Conservation (phyloP, 2,113 vertebrate genomes). For the Donacobius atricapilla region DNA sequence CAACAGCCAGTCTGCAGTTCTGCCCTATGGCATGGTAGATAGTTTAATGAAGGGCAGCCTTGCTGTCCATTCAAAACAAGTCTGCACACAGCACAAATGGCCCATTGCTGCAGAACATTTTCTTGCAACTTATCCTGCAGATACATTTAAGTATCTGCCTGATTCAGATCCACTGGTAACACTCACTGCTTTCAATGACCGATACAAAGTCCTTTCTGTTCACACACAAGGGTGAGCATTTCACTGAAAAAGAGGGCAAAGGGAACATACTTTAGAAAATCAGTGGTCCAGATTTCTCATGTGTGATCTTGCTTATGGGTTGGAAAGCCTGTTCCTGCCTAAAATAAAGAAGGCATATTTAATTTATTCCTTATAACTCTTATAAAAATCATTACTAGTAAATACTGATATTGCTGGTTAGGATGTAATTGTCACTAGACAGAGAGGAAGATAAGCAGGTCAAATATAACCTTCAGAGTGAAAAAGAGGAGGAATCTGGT, state of each 20-base stretch:
- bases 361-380: neutral
- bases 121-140: slow-evolving; percentile 5
- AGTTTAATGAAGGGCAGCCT: neutral
- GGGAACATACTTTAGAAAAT: slow-evolving; percentile 39
- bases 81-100: neutral
- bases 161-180: slow-evolving; percentile 16
- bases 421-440: neutral
- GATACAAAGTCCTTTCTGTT: slow-evolving; percentile 47
- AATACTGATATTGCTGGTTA: neutral
- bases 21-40: neutral
- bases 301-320: neutral
- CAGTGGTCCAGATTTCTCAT: neutral
- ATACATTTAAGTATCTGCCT: slow-evolving; percentile 22
- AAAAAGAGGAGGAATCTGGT: neutral
- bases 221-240: neutral
- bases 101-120: neutral
- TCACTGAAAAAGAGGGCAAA: neutral
- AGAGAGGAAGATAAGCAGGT: neutral
- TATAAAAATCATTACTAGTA: neutral
- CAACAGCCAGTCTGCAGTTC: neutral
- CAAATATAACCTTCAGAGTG: neutral
- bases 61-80: neutral
- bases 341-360: neutral
- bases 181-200: slow-evolving; percentile 25
- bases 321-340: neutral